Percentiles rank a stretch among this genome's conserved stretches.
These are phyloP conservation scores for Rhodophaea formosa DNA, from an alignment of 2,888 invertebrate genomes.

Conservation along the genomic window DNA sequence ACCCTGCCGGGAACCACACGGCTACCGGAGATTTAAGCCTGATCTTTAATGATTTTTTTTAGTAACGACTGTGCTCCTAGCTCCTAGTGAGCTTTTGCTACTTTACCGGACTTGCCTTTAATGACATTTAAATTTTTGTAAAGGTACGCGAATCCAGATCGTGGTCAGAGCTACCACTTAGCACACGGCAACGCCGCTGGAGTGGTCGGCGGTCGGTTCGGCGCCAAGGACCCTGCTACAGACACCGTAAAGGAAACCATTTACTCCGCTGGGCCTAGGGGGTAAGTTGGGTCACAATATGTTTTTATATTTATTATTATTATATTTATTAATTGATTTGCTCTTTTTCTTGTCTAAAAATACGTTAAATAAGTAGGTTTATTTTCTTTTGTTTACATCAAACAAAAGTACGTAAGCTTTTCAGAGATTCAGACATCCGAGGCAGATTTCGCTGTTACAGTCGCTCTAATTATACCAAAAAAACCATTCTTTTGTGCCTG, in stretches of 20 bases:
- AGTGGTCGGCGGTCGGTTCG: slow-evolving; percentile 86
- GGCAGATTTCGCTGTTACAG: too few relatives aligned
- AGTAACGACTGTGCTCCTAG: not conserved
- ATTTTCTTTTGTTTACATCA: too few relatives aligned
- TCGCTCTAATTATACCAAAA: too few relatives aligned
- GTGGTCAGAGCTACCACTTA: slow-evolving; percentile 86
- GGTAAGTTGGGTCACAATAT: slow-evolving; percentile 60
- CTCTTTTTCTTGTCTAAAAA: not conserved
- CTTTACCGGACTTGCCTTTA: not conserved
- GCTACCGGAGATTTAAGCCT: too few relatives aligned
- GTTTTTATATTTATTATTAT: not conserved
- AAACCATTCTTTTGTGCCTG: too few relatives aligned
- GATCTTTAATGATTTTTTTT: too few relatives aligned
- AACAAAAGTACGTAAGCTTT: too few relatives aligned
- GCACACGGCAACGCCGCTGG: slow-evolving; percentile 84
- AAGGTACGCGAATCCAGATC: slow-evolving; percentile 84
- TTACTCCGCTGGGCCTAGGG: slow-evolving; percentile 89
- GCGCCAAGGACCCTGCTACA: slow-evolving; percentile 86
- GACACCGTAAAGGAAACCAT: slow-evolving; percentile 85
- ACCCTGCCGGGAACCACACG: too few relatives aligned
- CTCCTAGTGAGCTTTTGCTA: too few relatives aligned
- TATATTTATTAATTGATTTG: not conserved
- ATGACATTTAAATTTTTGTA: slow-evolving; percentile 14
- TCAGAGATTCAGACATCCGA: too few relatives aligned
- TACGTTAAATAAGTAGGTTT: too few relatives aligned